Conservation (phyloP, 2,113 vertebrate species). For the Centrocercus urophasianus region DNA sequence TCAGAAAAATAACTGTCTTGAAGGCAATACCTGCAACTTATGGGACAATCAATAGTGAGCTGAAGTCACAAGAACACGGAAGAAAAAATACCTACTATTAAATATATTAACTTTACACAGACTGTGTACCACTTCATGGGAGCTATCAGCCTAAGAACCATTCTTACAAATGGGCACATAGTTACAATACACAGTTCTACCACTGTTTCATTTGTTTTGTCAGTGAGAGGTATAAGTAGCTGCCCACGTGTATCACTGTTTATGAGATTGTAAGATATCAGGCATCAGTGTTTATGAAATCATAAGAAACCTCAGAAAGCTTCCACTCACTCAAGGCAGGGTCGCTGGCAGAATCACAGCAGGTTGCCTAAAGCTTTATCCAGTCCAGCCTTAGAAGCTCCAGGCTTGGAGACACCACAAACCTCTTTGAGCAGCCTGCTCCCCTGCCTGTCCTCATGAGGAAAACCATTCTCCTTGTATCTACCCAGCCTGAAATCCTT, state of each 20-base stretch:
- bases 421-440: neutral
- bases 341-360: neutral
- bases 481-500: neutral
- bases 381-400: neutral
- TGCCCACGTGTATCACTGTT: neutral
- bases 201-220: neutral
- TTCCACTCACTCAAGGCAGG: neutral
- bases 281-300: too few species aligned
- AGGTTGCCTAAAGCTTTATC: neutral
- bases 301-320: neutral
- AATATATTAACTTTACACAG: neutral
- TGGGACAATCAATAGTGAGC: neutral
- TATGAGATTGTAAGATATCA: neutral
- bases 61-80: neutral
- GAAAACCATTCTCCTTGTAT: neutral
- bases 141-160: neutral
- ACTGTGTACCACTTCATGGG: neutral
- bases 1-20: neutral
- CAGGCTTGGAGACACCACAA: neutral
- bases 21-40: neutral
- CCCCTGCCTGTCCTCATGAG: neutral
- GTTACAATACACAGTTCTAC: neutral
- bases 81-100: neutral
- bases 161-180: neutral
- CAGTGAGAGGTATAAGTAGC: accelerated